Evolutionary conservation across 1,140 invertebrate genomes (phyloP).

Genomic region (Drosophila sproati): DNA sequence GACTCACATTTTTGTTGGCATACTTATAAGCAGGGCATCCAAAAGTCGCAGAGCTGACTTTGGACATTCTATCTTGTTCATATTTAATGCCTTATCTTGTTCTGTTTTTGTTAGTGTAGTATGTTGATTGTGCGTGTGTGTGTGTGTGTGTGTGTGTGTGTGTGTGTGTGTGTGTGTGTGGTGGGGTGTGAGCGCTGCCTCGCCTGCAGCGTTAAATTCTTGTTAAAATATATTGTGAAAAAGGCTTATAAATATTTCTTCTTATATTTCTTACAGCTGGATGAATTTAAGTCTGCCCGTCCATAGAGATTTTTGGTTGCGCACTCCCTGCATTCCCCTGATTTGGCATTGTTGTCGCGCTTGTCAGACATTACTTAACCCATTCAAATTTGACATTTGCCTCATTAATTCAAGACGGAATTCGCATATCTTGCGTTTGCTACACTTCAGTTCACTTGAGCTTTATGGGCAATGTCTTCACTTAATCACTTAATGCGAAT

Average conservation of each 20-base stretch:
- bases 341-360: neutral
- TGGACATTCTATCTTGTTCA: constrained; percentile 26
- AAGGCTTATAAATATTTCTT: constrained; percentile 54
- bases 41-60: neutral
- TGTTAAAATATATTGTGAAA: constrained; percentile 69
- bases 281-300: constrained; percentile 33
- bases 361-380: constrained; percentile 42
- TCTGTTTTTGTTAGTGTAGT: constrained; percentile 25
- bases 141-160: constrained; percentile 19
- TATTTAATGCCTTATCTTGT: constrained; percentile 70
- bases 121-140: neutral
- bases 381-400: constrained; percentile 46
- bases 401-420: constrained; percentile 36
- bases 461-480: neutral
- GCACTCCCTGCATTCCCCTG: too few species aligned
- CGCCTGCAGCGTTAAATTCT: constrained; percentile 75
- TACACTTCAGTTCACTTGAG: constrained; percentile 25
- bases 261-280: constrained; percentile 13
- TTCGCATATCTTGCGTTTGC: constrained; percentile 42
- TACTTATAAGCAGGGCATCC: constrained; percentile 3
- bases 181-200: constrained; percentile 34
- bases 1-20: neutral
- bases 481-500: constrained; percentile 45
- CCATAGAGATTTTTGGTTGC: too few species aligned
- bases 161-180: neutral